Base-by-base conservation (phyloP, 2,888 invertebrate genomes). In the Sipha maydis region DNA sequence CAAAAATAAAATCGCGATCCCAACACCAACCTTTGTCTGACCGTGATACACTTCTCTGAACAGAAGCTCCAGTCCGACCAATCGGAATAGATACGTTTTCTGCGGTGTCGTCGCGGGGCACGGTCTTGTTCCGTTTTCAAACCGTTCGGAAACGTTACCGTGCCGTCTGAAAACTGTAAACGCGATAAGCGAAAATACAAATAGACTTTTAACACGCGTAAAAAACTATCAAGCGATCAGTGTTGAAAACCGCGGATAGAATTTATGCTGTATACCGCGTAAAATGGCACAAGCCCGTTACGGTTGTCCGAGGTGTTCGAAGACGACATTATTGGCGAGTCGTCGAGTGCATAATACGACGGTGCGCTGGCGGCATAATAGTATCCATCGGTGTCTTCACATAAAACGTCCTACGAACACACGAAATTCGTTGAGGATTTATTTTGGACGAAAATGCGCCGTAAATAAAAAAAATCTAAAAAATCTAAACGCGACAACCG, bases 61-160 rank as follows among this genome's bases (percentile, higher is more conserved):
- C 85, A 85, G 25, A 9, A 19, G 17, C 69, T 85, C 85, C 85
- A 85, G 31, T 85, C 78, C 54, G 85, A 85, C 85, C 85, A 85
- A 19, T 69, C 85, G 11, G 85, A 78, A 21, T 85, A 85, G 11
- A 69, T 31, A 11, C 1, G 14, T 78, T 78, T 85, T 11, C n/a
- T 34, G 4, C n/a, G 78, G 25, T 61, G 75, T 7, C 69, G 85
- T n/a, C 54, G 48, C 25, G 11, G 48, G 17, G 14, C 34, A 31
- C n/a, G 21, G 3, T 21, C 34, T 9, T 19, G 17, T 7, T n/a
- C 69, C 4, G 9, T 85, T 69, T 25, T 69, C 31, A 83, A 83
- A 71, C 71, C 31, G 54, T 48, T 41, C 28, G 69, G 28, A 34
- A 79, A 79, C 61, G 79, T 79, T 4, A 17, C 38, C 14, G 61